These are phyloP conservation scores for Chiloscyllium plagiosum DNA, from an alignment of 2,113 vertebrate species.

Conservation along the genomic window DNA sequence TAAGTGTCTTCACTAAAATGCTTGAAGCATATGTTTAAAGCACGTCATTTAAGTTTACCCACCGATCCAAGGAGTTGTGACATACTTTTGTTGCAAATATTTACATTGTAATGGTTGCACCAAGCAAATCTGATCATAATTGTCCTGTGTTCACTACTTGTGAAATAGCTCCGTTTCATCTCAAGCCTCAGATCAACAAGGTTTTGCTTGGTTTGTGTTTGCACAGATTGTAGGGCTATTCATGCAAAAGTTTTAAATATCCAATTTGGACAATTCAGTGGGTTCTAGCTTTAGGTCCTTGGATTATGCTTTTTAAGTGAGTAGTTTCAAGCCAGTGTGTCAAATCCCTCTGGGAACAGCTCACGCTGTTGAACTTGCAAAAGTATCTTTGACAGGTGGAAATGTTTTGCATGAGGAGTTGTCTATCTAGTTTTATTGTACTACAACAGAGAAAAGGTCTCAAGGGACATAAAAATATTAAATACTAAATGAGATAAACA, in stretches of 20 bases:
- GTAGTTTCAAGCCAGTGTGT: neutral
- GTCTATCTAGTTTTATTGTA: neutral
- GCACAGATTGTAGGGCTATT: neutral
- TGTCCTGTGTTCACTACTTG: neutral
- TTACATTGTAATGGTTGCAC: neutral
- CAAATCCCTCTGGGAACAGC: neutral
- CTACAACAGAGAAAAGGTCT: neutral
- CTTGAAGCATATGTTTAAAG: neutral
- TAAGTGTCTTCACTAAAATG: neutral
- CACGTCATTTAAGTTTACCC: neutral
- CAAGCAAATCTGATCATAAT: neutral
- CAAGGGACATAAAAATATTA: neutral
- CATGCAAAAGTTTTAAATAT: neutral
- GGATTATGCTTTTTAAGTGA: neutral
- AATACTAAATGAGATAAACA: neutral
- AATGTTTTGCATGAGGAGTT: neutral
- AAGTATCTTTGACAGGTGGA: neutral
- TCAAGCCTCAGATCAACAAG: neutral
- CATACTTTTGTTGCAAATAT: neutral
- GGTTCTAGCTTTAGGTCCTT: neutral
- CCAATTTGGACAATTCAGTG: neutral
- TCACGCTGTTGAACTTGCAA: neutral
- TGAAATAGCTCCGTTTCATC: neutral
- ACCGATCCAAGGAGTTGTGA: neutral
- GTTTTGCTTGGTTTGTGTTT: neutral